These are phyloP conservation scores for Embidobia sp. DNA, from an alignment of 2,888 invertebrate species.

Conservation along the genomic window DNA sequence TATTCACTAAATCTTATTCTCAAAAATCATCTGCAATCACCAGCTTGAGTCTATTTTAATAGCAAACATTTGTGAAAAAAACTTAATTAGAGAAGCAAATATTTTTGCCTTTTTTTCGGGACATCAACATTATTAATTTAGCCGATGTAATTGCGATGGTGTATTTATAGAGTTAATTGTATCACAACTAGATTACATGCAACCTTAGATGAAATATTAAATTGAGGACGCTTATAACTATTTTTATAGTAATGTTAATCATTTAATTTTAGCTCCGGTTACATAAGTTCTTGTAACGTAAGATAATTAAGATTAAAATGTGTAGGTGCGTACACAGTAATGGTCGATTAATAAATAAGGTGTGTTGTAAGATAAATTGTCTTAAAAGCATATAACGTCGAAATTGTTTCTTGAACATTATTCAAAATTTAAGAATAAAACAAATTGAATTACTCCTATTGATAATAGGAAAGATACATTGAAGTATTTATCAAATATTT, in stretches of 20 bases:
- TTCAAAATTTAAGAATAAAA: too few species aligned
- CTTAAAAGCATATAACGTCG: not conserved
- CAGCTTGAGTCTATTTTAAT: too few species aligned
- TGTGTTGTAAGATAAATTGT: not conserved
- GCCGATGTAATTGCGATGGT: not conserved
- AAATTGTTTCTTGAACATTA: too few species aligned
- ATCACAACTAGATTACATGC: constrained; percentile 12
- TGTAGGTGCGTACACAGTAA: constrained; percentile 6
- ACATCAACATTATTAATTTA: too few species aligned
- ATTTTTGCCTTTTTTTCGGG: too few species aligned
- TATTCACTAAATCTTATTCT: too few species aligned
- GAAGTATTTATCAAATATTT: too few species aligned
- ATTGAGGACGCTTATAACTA: constrained; percentile 21
- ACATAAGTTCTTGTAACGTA: constrained; percentile 19
- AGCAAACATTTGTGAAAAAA: too few species aligned
- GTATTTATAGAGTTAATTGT: constrained; percentile 10
- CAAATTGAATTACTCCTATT: too few species aligned
- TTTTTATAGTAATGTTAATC: constrained; percentile 27
- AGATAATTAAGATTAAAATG: constrained; percentile 5
- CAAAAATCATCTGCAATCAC: too few species aligned
- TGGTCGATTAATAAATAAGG: constrained; percentile 1
- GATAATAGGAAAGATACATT: too few species aligned
- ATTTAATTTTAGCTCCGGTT: constrained; percentile 32
- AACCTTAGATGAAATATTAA: constrained; percentile 12
- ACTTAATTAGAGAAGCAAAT: too few species aligned